Percentiles rank a stretch among this genome's conserved stretches.
Evolutionary conservation across 2,113 vertebrate species (phyloP).

Genomic region (Pygoscelis antarcticus): DNA sequence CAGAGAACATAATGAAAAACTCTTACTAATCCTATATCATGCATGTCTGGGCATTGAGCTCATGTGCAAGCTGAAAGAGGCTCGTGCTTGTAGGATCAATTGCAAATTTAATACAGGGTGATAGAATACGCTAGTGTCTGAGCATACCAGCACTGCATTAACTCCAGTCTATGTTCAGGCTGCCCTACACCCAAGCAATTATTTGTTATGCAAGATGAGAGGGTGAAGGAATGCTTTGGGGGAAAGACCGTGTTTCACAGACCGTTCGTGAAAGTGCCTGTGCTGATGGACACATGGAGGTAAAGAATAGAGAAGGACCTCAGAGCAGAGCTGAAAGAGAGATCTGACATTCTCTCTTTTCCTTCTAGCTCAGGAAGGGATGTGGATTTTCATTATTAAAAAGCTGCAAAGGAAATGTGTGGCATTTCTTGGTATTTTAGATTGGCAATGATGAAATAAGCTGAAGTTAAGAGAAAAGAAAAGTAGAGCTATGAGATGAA

Average conservation of each 20-base stretch:
- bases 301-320: not conserved
- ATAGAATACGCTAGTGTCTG: not conserved
- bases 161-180: not conserved
- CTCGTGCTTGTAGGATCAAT: not conserved
- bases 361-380: not conserved
- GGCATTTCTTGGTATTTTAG: not conserved
- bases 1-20: not conserved
- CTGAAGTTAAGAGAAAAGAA: not conserved
- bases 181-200: not conserved
- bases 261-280: accelerated
- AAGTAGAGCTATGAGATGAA: not conserved
- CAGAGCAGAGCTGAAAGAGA: not conserved
- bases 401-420: accelerated
- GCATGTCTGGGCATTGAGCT: not conserved
- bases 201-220: not conserved
- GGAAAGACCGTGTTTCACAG: not conserved
- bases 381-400: not conserved
- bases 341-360: not conserved
- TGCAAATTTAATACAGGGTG: not conserved
- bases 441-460: not conserved
- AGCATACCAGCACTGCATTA: not conserved
- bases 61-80: not conserved
- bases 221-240: not conserved
- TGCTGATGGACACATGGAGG: not conserved
- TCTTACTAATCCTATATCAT: not conserved